Conservation (phyloP, 2,113 vertebrate species). For the Struthidea cinerea region DNA sequence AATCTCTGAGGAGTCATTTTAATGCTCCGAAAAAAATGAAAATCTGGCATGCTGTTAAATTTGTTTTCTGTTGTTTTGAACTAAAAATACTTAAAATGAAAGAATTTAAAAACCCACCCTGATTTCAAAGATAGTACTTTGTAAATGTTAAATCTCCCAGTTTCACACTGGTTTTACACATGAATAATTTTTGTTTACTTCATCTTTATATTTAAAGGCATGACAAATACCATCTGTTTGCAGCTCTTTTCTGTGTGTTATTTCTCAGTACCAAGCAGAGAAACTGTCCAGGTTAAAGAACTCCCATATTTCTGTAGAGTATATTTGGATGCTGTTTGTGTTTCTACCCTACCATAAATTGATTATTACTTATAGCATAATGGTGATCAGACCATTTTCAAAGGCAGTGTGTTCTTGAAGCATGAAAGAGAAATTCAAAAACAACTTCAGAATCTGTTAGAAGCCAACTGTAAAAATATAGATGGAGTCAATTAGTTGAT, state of each 20-base stretch:
- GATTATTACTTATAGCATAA: neutral
- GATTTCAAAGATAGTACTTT: neutral
- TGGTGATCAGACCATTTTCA: neutral
- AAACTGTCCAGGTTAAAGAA: neutral
- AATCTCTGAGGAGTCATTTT: conserved; percentile 42
- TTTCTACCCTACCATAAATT: neutral
- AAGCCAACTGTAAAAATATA: conserved; percentile 62
- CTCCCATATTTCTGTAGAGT: neutral
- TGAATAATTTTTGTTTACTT: neutral
- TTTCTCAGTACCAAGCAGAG: neutral
- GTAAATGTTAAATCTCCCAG: neutral
- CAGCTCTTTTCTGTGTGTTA: neutral
- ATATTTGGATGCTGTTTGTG: neutral
- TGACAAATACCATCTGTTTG: neutral
- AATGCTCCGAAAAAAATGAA: neutral
- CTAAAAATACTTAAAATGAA: conserved; percentile 19
- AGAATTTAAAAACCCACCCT: neutral
- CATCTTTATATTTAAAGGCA: neutral
- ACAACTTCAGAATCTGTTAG: conserved; percentile 29
- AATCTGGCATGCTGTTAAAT: neutral
- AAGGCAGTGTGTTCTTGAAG: neutral
- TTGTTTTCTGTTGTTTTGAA: conserved; percentile 22
- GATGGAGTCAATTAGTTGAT: conserved; percentile 47
- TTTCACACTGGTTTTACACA: neutral
- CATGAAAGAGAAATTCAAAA: conserved; percentile 40